Evolutionary conservation across 2,888 invertebrate species (phyloP).

Genomic region (Myopa testacea): DNA sequence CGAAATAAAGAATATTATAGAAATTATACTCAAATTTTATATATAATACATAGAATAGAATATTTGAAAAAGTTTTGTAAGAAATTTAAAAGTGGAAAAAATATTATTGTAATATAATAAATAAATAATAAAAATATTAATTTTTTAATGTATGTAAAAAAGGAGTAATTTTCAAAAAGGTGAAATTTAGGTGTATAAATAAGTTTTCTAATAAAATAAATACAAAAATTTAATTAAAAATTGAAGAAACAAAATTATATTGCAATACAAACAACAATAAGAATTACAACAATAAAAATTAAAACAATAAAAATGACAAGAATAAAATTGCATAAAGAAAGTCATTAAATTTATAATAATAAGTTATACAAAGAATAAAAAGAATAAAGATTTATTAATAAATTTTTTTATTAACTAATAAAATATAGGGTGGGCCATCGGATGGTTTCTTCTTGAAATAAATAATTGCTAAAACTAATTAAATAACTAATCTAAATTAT

Average conservation of each 20-base stretch:
- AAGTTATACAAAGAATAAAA: not conserved
- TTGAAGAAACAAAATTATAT: slow-evolving; percentile 5
- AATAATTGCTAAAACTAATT: not conserved
- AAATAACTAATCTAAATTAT: not conserved
- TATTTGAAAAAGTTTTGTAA: not conserved
- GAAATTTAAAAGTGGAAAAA: not conserved
- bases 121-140: not conserved
- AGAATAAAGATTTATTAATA: not conserved
- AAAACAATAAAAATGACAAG: not conserved
- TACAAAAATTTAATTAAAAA: not conserved
- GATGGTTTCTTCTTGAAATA: too few relatives aligned
- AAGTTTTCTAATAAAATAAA: not conserved
- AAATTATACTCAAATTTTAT: too few relatives aligned
- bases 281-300: not conserved
- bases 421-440: too few relatives aligned
- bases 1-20: not conserved
- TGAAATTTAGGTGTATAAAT: too few relatives aligned
- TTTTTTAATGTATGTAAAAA: too few relatives aligned
- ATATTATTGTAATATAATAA: not conserved
- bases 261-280: not conserved
- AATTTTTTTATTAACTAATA: not conserved
- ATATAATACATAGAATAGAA: slow-evolving; percentile 1
- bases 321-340: not conserved
- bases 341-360: not conserved
- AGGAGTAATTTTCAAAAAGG: too few relatives aligned